These are phyloP conservation scores for Cebus imitator DNA, from an alignment of 2,113 vertebrate species.

Conservation along the genomic window DNA sequence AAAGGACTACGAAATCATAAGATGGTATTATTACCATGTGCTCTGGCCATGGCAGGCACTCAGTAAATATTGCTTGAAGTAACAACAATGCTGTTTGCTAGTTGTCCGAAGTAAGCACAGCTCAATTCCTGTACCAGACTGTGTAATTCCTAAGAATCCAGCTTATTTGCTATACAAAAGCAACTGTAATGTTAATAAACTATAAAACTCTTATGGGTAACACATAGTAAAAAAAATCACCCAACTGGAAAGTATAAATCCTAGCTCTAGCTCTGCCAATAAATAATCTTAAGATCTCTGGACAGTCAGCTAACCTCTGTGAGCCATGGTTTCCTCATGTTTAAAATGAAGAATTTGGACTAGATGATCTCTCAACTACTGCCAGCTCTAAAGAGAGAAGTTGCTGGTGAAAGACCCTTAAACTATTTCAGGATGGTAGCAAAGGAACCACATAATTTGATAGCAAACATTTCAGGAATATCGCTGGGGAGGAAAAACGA, in stretches of 20 bases:
- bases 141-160: background rate
- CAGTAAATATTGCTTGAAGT: background rate
- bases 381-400: background rate
- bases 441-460: background rate
- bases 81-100: background rate
- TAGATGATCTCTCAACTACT: background rate
- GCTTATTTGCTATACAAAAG: background rate
- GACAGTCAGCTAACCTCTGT: background rate
- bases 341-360: background rate
- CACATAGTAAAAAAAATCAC: background rate
- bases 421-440: background rate
- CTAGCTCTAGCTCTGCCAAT: background rate
- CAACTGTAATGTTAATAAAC: background rate
- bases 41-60: background rate
- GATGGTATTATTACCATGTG: too few relatives aligned
- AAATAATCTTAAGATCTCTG: background rate
- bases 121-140: background rate
- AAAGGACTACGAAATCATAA: background rate
- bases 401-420: background rate
- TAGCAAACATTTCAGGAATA: background rate
- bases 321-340: background rate
- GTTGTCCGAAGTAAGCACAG: background rate
- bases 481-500: background rate
- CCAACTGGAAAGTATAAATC: background rate
- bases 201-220: background rate